These are phyloP conservation scores for Cataglyphis cursor DNA, from an alignment of 2,888 invertebrate genomes.

Conservation along the genomic window DNA sequence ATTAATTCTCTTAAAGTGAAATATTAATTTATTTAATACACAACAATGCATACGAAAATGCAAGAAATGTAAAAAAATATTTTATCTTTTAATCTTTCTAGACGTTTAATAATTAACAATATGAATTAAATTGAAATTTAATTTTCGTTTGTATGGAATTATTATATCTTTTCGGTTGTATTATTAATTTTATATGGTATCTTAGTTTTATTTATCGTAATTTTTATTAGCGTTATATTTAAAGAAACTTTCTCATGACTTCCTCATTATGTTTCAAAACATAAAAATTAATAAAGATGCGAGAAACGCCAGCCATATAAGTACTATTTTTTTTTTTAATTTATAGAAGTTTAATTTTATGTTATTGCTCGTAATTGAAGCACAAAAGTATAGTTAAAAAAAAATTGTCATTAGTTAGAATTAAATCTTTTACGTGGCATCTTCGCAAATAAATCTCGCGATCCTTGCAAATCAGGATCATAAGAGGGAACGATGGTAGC, in stretches of 20 bases:
- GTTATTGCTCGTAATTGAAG: neutral
- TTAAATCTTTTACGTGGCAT: neutral
- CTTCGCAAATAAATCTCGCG: neutral
- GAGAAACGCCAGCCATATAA: neutral
- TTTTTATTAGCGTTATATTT: neutral
- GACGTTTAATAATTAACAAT: neutral
- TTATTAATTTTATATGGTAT: neutral
- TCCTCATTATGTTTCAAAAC: neutral
- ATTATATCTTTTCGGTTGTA: neutral
- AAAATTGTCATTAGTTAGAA: neutral
- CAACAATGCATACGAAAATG: neutral
- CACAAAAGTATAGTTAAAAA: neutral
- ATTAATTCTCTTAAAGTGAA: constrained; percentile 26
- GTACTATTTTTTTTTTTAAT: neutral
- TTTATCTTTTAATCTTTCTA: neutral
- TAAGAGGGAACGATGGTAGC: constrained; percentile 49
- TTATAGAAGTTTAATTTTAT: neutral
- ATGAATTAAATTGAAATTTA: neutral
- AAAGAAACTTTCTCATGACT: neutral
- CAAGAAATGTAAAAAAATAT: neutral
- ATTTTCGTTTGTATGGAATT: neutral
- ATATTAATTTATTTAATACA: constrained; percentile 18
- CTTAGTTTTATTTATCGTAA: too few species aligned
- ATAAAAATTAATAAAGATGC: neutral
- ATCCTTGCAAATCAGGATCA: constrained; percentile 33